phyloP scores from a whole-genome alignment of 2,797 vertebrate species.

The Vespertilio murinus region DNA sequence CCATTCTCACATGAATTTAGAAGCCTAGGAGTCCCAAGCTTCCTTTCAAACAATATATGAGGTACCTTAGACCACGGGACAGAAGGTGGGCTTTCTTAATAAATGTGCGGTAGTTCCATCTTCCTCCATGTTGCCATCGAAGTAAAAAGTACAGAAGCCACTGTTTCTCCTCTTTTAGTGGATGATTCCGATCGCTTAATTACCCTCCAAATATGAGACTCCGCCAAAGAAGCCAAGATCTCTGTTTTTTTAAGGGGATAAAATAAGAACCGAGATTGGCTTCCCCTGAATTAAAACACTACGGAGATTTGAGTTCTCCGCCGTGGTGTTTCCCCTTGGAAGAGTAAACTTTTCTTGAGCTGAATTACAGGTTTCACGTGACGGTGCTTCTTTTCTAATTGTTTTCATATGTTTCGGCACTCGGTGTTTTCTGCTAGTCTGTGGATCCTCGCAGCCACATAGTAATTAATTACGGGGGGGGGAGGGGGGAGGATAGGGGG shows the following conservation, averaged over 20 bases:
- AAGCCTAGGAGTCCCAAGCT: background rate
- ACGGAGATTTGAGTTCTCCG: conserved; percentile 63
- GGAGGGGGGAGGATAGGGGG: background rate
- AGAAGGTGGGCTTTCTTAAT: conserved; percentile 39
- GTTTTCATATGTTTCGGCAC: conserved; percentile 74
- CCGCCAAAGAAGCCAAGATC: conserved; percentile 59
- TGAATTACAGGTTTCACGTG: conserved; percentile 75
- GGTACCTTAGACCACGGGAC: conserved; percentile 26
- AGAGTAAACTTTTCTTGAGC: conserved; percentile 63
- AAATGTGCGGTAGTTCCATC: conserved; percentile 18
- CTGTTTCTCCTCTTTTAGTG: conserved; percentile 62
- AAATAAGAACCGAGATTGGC: conserved; percentile 72
- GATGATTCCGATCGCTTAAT: conserved; percentile 65
- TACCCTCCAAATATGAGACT: conserved; percentile 1
- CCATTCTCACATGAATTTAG: background rate
- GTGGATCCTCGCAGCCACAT: conserved; percentile 70
- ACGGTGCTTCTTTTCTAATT: conserved; percentile 74
- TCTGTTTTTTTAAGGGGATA: conserved; percentile 69
- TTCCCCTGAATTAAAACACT: conserved; percentile 74
- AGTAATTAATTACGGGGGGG: conserved; percentile 76
- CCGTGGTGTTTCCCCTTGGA: conserved; percentile 71
- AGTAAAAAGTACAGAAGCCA: conserved; percentile 42
- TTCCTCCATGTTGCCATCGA: conserved; percentile 54
- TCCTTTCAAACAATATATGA: background rate
- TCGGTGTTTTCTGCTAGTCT: conserved; percentile 66